Percentiles rank a stretch among this genome's conserved stretches.
Conservation (phyloP, 2,888 invertebrate species). For the Heterodera filipjevi region DNA sequence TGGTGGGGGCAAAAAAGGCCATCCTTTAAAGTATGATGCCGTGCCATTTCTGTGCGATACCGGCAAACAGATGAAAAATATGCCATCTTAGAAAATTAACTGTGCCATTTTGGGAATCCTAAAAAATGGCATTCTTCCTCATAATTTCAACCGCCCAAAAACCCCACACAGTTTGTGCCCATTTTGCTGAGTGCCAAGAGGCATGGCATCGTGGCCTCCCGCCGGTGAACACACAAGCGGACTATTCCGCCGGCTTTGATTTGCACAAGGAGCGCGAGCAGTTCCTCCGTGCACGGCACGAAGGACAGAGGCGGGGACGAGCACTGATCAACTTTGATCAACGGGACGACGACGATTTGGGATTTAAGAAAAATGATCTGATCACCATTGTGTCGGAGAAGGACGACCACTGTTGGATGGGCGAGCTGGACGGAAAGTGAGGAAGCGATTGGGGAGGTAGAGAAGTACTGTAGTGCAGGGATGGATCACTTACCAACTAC, state of each 20-base stretch:
- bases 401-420: slow-evolving; percentile 71
- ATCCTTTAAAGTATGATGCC: no score
- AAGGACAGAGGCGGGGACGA: slow-evolving; percentile 86
- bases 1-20: no score
- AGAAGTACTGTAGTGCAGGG: no score
- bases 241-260: slow-evolving; percentile 94
- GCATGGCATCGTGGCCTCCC: slow-evolving; percentile 64
- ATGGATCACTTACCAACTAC: no score
- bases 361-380: slow-evolving; percentile 80
- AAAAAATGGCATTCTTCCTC: neutral
- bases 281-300: slow-evolving; percentile 88
- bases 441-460: neutral
- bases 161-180: slow-evolving; percentile 75
- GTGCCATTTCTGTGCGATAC: no score
- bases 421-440: slow-evolving; percentile 69
- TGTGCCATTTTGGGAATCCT: no score
- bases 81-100: no score
- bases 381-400: slow-evolving; percentile 78
- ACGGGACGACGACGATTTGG: slow-evolving; percentile 84
- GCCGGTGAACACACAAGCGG: slow-evolving; percentile 71
- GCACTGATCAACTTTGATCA: slow-evolving; percentile 90
- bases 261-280: slow-evolving; percentile 84
- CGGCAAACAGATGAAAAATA: no score
- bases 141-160: no score
- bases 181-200: slow-evolving; percentile 88